Percentiles rank a stretch among this genome's conserved stretches.
phyloP scores from a whole-genome alignment of 2,888 invertebrate species.

The Bombylius major region DNA sequence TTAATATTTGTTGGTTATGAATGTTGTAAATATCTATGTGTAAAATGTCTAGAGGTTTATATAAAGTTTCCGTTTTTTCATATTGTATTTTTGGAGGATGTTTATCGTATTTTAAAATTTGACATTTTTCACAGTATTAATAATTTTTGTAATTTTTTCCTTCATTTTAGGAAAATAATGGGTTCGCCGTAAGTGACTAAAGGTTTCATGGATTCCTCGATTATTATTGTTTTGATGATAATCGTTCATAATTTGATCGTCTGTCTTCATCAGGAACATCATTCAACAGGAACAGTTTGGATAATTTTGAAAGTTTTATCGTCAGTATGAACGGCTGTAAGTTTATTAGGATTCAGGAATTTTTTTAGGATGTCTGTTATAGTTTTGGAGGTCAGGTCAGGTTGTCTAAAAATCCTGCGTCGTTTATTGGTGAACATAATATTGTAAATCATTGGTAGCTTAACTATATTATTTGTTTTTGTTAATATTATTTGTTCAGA shows the following conservation, averaged over 20 bases:
- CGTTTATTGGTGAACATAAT: background rate
- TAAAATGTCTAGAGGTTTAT: no score
- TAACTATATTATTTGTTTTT: no score
- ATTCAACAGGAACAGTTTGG: slow-evolving; percentile 4
- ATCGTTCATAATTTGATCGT: slow-evolving; percentile 2
- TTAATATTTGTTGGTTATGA: no score
- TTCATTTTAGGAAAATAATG: slow-evolving; percentile 12
- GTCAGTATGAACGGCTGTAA: background rate
- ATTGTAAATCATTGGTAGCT: background rate
- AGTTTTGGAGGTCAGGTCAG: background rate
- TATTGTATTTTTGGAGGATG: no score
- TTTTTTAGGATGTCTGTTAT: background rate
- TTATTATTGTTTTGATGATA: slow-evolving; percentile 4
- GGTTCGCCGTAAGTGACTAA: no score
- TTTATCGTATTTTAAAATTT: no score
- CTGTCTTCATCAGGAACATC: background rate
- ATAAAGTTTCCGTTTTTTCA: no score
- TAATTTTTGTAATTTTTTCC: no score
- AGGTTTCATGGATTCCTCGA: slow-evolving; percentile 8
- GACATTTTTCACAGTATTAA: no score
- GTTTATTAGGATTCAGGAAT: background rate
- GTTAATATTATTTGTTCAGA: no score
- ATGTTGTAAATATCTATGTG: no score
- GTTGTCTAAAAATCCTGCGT: background rate
- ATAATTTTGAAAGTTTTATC: slow-evolving; percentile 6